phyloP scores from a whole-genome alignment of 2,797 vertebrate species.

The Hybognathus amarus region DNA sequence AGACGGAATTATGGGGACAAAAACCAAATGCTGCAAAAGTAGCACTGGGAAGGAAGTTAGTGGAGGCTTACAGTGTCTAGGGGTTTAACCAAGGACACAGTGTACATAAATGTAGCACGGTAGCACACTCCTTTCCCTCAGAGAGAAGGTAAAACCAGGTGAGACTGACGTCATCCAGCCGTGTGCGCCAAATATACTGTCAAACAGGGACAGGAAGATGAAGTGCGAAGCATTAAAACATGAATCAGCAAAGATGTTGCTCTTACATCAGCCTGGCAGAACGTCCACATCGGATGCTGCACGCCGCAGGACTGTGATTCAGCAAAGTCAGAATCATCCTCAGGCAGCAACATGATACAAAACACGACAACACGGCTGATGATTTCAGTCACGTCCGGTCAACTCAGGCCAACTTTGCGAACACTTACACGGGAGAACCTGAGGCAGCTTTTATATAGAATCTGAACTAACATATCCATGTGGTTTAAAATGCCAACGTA shows the following conservation, averaged over 20 bases:
- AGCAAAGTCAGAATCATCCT: constrained; percentile 38
- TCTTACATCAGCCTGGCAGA: constrained; percentile 37
- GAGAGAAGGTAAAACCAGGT: constrained; percentile 6
- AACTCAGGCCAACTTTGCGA: constrained; percentile 31
- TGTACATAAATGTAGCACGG: not conserved
- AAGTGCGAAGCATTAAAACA: constrained; percentile 6
- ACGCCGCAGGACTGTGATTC: constrained; percentile 33
- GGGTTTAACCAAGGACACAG: not conserved
- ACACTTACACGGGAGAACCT: constrained; percentile 8
- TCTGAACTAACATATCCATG: not conserved
- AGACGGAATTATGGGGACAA: not conserved
- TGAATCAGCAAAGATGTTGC: constrained; percentile 45
- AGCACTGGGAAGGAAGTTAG: not conserved
- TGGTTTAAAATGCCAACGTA: not conserved
- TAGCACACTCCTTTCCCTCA: not conserved
- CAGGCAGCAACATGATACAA: constrained; percentile 31
- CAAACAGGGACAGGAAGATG: constrained; percentile 10
- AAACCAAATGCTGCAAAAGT: not conserved
- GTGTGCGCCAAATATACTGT: not conserved
- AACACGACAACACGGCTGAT: constrained; percentile 4
- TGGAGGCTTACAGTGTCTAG: not conserved
- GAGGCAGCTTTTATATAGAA: not conserved
- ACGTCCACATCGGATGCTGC: constrained; percentile 1
- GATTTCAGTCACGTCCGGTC: not conserved
- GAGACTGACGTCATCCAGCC: not conserved